Base-by-base conservation (phyloP, 1,140 invertebrate genomes). In the Pogonomyrmex barbatus region DNA sequence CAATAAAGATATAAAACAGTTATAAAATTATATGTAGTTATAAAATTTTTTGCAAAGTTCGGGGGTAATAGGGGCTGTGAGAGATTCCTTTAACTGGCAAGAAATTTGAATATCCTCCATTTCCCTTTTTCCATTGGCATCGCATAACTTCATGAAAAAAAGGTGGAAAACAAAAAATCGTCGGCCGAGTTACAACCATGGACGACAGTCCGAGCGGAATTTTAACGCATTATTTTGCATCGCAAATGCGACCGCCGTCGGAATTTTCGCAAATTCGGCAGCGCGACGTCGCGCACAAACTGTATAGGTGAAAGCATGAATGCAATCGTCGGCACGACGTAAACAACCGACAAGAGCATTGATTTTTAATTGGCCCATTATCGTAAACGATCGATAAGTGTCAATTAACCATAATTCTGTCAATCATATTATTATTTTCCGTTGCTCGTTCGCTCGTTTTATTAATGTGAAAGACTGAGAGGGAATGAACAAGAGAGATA, bases 321-420 rank as follows among this genome's bases (percentile, higher is more conserved):
- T 79, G 84, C 63, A 86, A 24, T 68, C 30, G 56, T 70, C 79
- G 77, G 52, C 50, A 81, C 71, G 82, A 76, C 86, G 81, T 83
- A 91, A 88, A 91, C 79, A 89, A 88, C 88, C 86, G 83, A 92
- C 85, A 88, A 90, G 85, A 85, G 89, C 81, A 84, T 87, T 73
- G 88, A 86, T 92, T 90, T 92, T 92, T 92, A 93, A 92, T 92
- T 89, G 88, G 85, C 77, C 86, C 65, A 85, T 87, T 87, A 90
- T 90, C 36, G 85, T 65, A 68, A 77, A 79, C 68, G 86, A 90
- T 92, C 85, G 91, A 92, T 91, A 88, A 83, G 86, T 82, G 91
- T 90, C 90, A 88, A 92, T 92, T 92, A 92, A 91, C 88, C 77
- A 91, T 91, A 91, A 91, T 92, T 90, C 85, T 85, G 89, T 90